A percentile compares a stretch with the other conserved stretches of the same genome.
Conservation (phyloP, 37 sponge, comb jelly and placozoan genomes). For the Chondrilla cf. caribensis region DNA sequence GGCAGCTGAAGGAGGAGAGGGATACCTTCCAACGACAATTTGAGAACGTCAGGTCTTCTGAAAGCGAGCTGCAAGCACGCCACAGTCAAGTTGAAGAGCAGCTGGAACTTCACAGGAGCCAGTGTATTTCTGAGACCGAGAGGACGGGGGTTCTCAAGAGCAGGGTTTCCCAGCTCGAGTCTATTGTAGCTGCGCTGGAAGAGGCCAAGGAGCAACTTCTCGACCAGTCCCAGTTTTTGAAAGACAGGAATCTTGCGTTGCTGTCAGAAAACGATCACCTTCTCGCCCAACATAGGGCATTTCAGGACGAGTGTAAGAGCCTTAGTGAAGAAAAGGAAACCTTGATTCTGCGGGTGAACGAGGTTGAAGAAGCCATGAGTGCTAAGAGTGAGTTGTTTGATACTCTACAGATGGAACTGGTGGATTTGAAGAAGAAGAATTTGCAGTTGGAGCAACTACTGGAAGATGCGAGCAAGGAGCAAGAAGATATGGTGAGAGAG, state of each 20-base stretch:
- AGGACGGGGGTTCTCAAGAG: background rate
- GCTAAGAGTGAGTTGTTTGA: background rate
- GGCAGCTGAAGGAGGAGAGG: constrained; percentile 9
- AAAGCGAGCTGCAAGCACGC: background rate
- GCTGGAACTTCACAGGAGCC: background rate
- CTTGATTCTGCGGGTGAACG: background rate
- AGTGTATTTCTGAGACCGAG: background rate
- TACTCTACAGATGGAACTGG: background rate
- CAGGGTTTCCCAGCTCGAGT: background rate
- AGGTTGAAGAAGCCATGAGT: background rate
- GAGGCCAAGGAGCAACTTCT: background rate
- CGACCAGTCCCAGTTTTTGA: too few relatives aligned
- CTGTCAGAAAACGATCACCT: too few relatives aligned
- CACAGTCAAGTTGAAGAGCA: background rate
- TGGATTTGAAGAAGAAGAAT: background rate
- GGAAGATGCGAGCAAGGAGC: background rate
- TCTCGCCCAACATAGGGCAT: too few relatives aligned
- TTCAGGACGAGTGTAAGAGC: too few relatives aligned
- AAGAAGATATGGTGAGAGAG: background rate
- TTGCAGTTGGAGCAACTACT: background rate
- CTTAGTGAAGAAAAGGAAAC: background rate
- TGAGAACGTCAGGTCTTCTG: background rate
- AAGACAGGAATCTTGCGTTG: too few relatives aligned
- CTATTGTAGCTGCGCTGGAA: background rate
- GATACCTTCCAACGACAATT: background rate